Base-by-base conservation (phyloP, 2,888 invertebrate genomes). In the Galeruca laticollis region DNA sequence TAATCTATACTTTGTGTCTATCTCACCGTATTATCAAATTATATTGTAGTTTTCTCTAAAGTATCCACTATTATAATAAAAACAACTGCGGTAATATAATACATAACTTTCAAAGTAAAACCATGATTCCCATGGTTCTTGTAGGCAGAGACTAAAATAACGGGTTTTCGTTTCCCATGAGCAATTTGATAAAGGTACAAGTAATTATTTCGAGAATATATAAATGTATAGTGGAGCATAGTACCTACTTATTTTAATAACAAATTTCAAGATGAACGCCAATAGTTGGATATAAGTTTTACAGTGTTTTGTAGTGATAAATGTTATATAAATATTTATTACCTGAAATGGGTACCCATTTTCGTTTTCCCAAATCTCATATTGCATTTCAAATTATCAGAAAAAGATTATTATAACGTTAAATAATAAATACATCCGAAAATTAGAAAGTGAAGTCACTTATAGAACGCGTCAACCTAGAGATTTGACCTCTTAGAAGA, bases 161-260 rank as follows among this genome's bases (percentile, higher is more conserved):
- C 47, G 47, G 47, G 15, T 8, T 47, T 47, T 18, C 15, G 47
- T 47, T 47, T 47, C 47, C 8, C 47, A 47, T 47, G 47, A 18
- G 18, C 18, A 47, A 18, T 8, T 47, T 47, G 8, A 47, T 6
- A 18, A 47, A 47, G 9, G 15, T 9, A 40, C 10, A 40, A 40
- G 40, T 2, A 47, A 47, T 47, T 47, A 47, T 47, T 18, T 47
- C 8, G n/a, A n/a, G 15, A 43, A n/a, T 43, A 43, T 6, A 43
- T n/a, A 43, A 43, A 43, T n/a, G 43, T 43, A n/a, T 43, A 43
- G 43, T 43, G 13, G 13, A 43, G n/a, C n/a, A 43, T 40, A 40
- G 37, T n/a, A n/a, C n/a, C n/a, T 40, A 40, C 13, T 40, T 40
- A 40, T 13, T 40, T 40, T 40, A 15, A n/a, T 43, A 43, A 43